Evolutionary conservation across 1,140 invertebrate species (phyloP).

Genomic region (Zophobas morio): DNA sequence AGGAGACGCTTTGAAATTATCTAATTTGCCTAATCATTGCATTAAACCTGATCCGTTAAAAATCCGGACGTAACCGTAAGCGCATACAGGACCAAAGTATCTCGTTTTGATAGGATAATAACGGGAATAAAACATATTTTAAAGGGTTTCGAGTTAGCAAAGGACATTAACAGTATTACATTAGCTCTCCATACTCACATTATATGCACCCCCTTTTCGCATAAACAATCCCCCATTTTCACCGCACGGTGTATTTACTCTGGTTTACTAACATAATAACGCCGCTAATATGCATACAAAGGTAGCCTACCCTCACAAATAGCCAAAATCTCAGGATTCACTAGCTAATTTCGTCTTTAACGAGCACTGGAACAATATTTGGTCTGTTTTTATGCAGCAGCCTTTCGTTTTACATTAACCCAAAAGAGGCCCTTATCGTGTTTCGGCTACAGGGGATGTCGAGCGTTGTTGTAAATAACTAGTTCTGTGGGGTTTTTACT

Average conservation of each 20-base stretch:
- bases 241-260: conserved; percentile 43
- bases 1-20: conserved; percentile 42
- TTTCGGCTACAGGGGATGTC: conserved; percentile 13
- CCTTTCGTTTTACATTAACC: conserved; percentile 44
- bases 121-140: conserved; percentile 31
- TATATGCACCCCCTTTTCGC: conserved; percentile 43
- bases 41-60: conserved; percentile 33
- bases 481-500: conserved; percentile 11
- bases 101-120: conserved; percentile 2
- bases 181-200: conserved; percentile 43
- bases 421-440: conserved; percentile 25
- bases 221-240: conserved; percentile 45
- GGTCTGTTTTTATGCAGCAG: conserved; percentile 32
- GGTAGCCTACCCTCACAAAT: conserved; percentile 44
- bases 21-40: conserved; percentile 44
- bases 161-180: conserved; percentile 45
- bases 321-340: conserved; percentile 44
- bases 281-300: conserved; percentile 49
- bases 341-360: conserved; percentile 45
- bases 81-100: no score
- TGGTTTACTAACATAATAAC: conserved; percentile 43
- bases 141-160: conserved; percentile 37
- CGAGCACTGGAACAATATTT: conserved; percentile 37
- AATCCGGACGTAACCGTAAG: conserved; percentile 2
- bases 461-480: conserved; percentile 18